Conservation (phyloP, 37 sponge, comb jelly and placozoan species). For the Agelas oroides region DNA sequence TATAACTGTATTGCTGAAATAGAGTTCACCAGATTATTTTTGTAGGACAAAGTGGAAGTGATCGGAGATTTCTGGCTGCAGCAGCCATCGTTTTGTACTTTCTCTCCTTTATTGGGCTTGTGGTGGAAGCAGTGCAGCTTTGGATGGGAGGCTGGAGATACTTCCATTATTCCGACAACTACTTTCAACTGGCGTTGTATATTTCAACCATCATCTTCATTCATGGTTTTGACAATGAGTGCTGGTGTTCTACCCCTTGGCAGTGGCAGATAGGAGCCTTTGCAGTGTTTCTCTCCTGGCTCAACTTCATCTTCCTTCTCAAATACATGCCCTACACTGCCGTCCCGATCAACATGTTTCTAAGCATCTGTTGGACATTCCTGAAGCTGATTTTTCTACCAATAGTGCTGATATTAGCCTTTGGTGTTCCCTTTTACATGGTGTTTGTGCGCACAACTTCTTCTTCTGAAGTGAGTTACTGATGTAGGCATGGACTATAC, state of each 20-base stretch:
- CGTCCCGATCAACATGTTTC: constrained; percentile 31
- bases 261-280: constrained; percentile 51
- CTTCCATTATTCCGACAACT: constrained; percentile 26
- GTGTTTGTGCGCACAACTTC: constrained; percentile 20
- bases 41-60: no score
- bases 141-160: background rate
- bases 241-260: constrained; percentile 6
- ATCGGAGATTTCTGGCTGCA: no score
- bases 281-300: constrained; percentile 37
- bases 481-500: no score
- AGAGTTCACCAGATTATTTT: no score
- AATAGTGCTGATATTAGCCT: constrained; percentile 14
- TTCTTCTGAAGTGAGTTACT: no score
- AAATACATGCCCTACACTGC: constrained; percentile 22
- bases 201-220: constrained; percentile 16
- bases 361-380: constrained; percentile 6
- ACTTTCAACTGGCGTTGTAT: constrained; percentile 11
- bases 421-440: constrained; percentile 51
- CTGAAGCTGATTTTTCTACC: constrained; percentile 32
- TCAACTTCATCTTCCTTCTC: constrained; percentile 31
- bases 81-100: background rate
- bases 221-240: background rate
- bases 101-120: background rate
- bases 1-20: no score
- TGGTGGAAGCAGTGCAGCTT: constrained; percentile 20